Conservation (phyloP, 2,888 invertebrate species). For the Drosophila cognata region DNA sequence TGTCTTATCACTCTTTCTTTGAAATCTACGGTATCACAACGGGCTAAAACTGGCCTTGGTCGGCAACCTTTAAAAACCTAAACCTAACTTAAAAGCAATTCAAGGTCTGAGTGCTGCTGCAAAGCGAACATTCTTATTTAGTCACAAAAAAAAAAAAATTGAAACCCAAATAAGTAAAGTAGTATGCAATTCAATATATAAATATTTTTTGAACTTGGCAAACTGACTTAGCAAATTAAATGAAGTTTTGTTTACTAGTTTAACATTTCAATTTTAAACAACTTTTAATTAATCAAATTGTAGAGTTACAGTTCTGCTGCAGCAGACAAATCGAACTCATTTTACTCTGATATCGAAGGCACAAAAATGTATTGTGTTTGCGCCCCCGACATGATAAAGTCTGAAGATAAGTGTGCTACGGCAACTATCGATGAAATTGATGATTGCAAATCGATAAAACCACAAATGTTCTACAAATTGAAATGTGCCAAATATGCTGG, state of each 20-base stretch:
- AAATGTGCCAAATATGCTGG: not conserved
- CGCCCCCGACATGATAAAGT: not conserved
- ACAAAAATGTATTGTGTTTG: not conserved
- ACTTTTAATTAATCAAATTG: not conserved
- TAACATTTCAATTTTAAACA: not conserved
- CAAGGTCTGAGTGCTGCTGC: too few relatives aligned
- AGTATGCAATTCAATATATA: not conserved
- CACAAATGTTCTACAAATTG: not conserved
- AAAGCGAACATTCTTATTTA: too few relatives aligned
- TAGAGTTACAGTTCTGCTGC: not conserved
- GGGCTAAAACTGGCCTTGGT: too few relatives aligned
- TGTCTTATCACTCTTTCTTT: too few relatives aligned
- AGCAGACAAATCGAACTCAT: not conserved
- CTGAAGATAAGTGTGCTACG: not conserved
- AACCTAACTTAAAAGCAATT: too few relatives aligned
- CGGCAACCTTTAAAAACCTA: too few relatives aligned
- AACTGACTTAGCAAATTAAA: not conserved
- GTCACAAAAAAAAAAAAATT: too few relatives aligned
- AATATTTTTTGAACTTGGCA: not conserved
- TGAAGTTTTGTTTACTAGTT: not conserved
- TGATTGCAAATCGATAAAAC: not conserved
- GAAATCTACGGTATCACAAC: too few relatives aligned
- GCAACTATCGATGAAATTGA: not conserved
- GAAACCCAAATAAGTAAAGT: not conserved
- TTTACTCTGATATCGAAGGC: not conserved